Conservation (phyloP, 1,140 invertebrate species). For the Trypoxylus dichotomus region DNA sequence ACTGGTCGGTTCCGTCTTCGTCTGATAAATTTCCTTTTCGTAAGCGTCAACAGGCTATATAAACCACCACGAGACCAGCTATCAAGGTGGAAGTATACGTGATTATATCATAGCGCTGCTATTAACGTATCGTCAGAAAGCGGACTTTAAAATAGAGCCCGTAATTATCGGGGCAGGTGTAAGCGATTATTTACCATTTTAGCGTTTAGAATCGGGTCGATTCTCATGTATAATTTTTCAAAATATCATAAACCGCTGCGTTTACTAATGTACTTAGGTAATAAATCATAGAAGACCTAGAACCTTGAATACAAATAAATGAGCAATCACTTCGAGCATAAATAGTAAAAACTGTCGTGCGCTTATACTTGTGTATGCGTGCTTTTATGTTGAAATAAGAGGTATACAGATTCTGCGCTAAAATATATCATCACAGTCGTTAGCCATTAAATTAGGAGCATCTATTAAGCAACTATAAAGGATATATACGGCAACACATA, state of each 20-base stretch:
- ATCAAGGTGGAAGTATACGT: slow-evolving; percentile 1
- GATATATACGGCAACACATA: no score
- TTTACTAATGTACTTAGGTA: not conserved
- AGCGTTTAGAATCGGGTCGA: not conserved
- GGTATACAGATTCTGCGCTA: no score
- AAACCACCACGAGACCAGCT: not conserved
- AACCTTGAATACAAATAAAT: no score
- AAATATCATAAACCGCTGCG: not conserved
- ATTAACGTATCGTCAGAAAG: slow-evolving; percentile 2
- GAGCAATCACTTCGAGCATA: no score
- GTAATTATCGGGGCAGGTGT: slow-evolving; percentile 12
- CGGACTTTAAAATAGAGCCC: slow-evolving; percentile 4
- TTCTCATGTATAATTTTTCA: not conserved
- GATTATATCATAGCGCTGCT: slow-evolving; percentile 11
- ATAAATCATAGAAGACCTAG: not conserved
- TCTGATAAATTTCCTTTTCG: not conserved
- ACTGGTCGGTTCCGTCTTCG: not conserved
- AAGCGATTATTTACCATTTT: slow-evolving; percentile 18
- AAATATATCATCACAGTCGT: no score
- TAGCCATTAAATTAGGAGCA: no score
- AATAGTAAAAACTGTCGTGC: no score
- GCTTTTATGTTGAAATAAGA: no score
- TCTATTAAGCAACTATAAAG: no score
- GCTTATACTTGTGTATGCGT: no score
- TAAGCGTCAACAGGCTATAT: not conserved